Evolutionary conservation across 1,140 invertebrate genomes (phyloP).

Genomic region (Pentalonia nigronervosa): DNA sequence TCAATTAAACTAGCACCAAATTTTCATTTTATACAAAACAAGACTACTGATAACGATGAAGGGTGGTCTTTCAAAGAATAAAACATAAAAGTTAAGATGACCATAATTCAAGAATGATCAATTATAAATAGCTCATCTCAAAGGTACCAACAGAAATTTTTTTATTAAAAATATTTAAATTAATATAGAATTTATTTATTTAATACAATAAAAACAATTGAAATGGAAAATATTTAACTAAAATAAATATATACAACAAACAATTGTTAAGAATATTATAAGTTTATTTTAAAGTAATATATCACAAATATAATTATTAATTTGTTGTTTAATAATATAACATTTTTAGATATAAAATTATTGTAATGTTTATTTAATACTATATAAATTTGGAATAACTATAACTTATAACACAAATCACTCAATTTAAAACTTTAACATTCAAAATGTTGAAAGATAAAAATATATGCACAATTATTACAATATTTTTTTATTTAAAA

Average conservation of each 20-base stretch:
- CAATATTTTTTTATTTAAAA: background rate
- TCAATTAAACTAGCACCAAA: too few species aligned
- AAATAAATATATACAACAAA: background rate
- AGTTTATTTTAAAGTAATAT: conserved; percentile 38
- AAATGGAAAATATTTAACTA: background rate
- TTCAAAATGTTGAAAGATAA: background rate
- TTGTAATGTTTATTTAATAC: conserved; percentile 12
- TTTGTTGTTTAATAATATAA: conserved; percentile 22
- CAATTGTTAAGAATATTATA: conserved; percentile 13
- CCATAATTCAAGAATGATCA: too few species aligned
- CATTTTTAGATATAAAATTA: conserved; percentile 4
- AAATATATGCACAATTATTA: conserved; percentile 20
- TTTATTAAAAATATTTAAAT: too few species aligned
- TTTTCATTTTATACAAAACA: too few species aligned
- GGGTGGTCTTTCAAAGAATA: too few species aligned
- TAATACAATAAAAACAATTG: too few species aligned
- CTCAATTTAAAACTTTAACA: background rate
- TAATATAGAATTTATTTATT: too few species aligned
- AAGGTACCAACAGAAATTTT: too few species aligned
- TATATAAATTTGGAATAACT: conserved; percentile 7
- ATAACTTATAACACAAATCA: background rate
- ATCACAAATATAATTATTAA: conserved; percentile 32
- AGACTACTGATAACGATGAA: too few species aligned
- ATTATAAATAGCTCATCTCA: too few species aligned
- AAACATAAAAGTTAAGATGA: too few species aligned